These are phyloP conservation scores for Zootoca vivipara DNA, from an alignment of 2,113 vertebrate genomes.

Conservation along the genomic window DNA sequence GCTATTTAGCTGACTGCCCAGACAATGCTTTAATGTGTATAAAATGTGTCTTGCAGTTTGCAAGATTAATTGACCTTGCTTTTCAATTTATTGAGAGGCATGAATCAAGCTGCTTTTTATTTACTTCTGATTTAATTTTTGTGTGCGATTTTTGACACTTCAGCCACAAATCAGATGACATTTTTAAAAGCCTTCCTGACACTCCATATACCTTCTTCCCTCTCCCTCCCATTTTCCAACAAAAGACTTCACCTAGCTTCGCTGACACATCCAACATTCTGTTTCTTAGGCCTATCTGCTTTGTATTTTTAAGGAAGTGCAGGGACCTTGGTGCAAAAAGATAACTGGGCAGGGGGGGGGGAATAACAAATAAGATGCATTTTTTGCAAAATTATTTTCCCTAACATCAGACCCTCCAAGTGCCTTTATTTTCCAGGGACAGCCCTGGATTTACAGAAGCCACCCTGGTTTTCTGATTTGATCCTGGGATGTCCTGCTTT, in stretches of 20 bases:
- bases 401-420: no score
- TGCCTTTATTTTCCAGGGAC: no score
- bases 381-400: no score
- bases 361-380: not conserved
- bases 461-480: no score
- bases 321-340: no score
- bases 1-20: not conserved
- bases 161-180: constrained; percentile 30
- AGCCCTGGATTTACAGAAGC: no score
- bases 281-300: not conserved
- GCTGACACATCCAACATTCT: not conserved
- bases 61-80: constrained; percentile 50
- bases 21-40: not conserved
- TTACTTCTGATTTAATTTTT: constrained; percentile 32
- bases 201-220: constrained; percentile 23
- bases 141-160: constrained; percentile 16
- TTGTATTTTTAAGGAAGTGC: not conserved
- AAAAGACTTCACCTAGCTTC: not conserved
- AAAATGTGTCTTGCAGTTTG: constrained; percentile 27
- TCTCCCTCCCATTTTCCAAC: not conserved
- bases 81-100: constrained; percentile 19
- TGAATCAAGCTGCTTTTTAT: constrained; percentile 35
- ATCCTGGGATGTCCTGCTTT: no score
- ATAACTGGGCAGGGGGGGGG: no score
- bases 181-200: constrained; percentile 43